Conservation (phyloP, 35 echinoderm and acorn worm genomes). For the Eucidaris tribuloides region DNA sequence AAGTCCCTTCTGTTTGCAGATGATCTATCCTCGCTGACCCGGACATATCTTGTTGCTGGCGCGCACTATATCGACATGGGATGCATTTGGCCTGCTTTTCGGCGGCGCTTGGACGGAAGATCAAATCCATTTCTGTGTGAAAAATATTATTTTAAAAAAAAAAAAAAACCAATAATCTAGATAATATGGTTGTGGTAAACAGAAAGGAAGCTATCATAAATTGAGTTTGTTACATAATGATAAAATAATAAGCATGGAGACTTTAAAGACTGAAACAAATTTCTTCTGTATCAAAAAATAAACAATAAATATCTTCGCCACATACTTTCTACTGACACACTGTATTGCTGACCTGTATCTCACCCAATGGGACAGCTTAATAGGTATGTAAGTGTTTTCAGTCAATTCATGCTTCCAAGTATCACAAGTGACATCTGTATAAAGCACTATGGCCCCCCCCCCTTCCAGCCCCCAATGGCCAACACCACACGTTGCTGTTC, state of each 20-base stretch:
- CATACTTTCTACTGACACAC: background rate
- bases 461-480: background rate
- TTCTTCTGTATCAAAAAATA: background rate
- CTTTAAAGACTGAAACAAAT: background rate
- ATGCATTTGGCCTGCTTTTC: conserved; percentile 52
- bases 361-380: too few relatives aligned
- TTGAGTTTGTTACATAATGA: background rate
- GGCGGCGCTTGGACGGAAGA: conserved; percentile 39
- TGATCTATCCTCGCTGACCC: conserved; percentile 73
- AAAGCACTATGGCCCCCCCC: background rate
- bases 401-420: too few relatives aligned
- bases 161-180: too few relatives aligned
- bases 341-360: too few relatives aligned
- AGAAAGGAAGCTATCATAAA: background rate
- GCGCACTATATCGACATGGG: conserved; percentile 64
- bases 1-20: conserved; percentile 48
- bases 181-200: background rate
- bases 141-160: background rate
- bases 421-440: too few relatives aligned
- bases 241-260: background rate
- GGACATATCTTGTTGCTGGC: conserved; percentile 67
- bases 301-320: background rate
- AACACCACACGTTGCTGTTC: too few relatives aligned
- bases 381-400: too few relatives aligned
- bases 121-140: conserved; percentile 19